Evolutionary conservation across 2,113 vertebrate genomes (phyloP), one percentile per base, ranked within the genome.

Genomic region (Microtus richardsoni): DNA sequence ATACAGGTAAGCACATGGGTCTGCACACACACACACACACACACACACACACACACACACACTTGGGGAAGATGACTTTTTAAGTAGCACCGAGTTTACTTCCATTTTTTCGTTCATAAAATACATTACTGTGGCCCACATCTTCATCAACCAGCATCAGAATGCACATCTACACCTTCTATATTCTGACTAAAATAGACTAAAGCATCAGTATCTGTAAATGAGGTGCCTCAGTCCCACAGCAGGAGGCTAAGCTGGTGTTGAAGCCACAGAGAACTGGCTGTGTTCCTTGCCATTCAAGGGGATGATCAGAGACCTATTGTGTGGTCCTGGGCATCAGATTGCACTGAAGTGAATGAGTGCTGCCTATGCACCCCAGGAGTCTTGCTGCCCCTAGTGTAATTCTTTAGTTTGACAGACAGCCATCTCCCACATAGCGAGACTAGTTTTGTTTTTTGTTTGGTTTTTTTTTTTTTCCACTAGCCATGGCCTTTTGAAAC

Each of bases 401-500:
- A 28, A n/a, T 5, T 83, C 54, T 83, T 41, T 10, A 28, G 26
- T 28, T 52, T 44, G 62, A 58, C n/a, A 8, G 21, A 24, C 19
- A 58, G 21, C 36, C 78, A 54, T 30, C 24, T 2, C 44, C 12
- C 80, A 6, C 52, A 1, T 82, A 24, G 14, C 64, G 39, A 9
- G 47, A 17, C 4, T 64, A 24, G 28, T 75, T 85, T 21, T 58
- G 9, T 49, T 49, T 49, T 49, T 12, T 49, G 2, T 3, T 58
- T 52, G 1, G 1, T 19, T 19, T 19, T 19, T 21, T 74, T 74
- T 70, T 64, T 96, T 95, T 4, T 73, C 66, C 70, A 87, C 96
- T 95, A 96, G 88, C 68, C 90, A 44, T 95, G 97, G 86, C 83
- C 97, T 82, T 91, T 91, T 89, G 96, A 96, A 96, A 80, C 71